phyloP scores from a whole-genome alignment of 2,888 invertebrate genomes.

The Macrosiphum euphorbiae region DNA sequence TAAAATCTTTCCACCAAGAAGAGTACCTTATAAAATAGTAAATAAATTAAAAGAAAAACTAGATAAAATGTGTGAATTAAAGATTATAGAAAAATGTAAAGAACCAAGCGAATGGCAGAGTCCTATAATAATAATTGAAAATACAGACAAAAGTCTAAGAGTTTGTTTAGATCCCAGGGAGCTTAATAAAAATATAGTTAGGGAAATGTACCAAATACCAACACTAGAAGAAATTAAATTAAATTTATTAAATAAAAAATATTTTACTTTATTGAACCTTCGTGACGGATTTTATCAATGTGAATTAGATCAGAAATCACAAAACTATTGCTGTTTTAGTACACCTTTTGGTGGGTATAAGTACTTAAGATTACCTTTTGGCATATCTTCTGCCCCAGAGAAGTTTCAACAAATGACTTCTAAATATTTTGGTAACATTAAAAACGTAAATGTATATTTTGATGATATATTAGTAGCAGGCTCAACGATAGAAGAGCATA shows the following conservation, averaged over 20 bases:
- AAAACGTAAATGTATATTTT: constrained; percentile 11
- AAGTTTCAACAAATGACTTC: too few species aligned
- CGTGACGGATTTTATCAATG: constrained; percentile 65
- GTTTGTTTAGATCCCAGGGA: constrained; percentile 66
- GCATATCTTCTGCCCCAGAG: constrained; percentile 36
- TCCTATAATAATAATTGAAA: neutral
- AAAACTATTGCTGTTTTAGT: constrained; percentile 66
- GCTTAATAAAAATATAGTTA: constrained; percentile 66
- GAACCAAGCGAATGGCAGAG: neutral
- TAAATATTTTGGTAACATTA: too few species aligned
- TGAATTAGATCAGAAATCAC: constrained; percentile 66
- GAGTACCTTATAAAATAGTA: neutral
- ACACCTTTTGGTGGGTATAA: constrained; percentile 68
- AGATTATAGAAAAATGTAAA: constrained; percentile 1
- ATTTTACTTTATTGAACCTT: neutral
- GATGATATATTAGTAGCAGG: constrained; percentile 52
- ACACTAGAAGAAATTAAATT: constrained; percentile 66
- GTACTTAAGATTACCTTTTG: constrained; percentile 69
- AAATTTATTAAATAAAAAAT: constrained; percentile 59
- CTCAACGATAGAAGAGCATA: constrained; percentile 67
- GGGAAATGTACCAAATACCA: constrained; percentile 66
- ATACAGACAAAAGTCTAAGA: neutral
- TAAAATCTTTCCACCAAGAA: neutral
- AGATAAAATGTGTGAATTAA: neutral
- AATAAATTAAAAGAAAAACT: neutral